phyloP scores from a whole-genome alignment of 2,888 invertebrate genomes.

The Petrophora chlorosata region DNA sequence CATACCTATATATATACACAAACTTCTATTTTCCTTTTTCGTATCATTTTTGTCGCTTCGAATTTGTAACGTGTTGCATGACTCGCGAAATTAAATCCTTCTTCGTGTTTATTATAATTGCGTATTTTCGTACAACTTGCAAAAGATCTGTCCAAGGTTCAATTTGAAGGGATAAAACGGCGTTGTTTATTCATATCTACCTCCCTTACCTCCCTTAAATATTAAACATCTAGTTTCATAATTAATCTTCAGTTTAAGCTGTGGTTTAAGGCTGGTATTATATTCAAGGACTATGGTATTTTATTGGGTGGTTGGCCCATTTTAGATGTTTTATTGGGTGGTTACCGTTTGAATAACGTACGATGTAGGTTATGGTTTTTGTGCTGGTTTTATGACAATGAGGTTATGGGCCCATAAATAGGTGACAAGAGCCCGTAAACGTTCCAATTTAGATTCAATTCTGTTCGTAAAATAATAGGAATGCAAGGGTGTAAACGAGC shows the following conservation, averaged over 20 bases:
- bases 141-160: conserved; percentile 35
- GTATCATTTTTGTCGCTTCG: neutral
- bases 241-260: conserved; percentile 28
- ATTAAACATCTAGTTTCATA: conserved; percentile 37
- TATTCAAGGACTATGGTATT: too few relatives aligned
- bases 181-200: conserved; percentile 44
- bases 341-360: neutral
- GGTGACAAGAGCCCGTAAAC: too few relatives aligned
- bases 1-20: too few relatives aligned
- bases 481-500: too few relatives aligned
- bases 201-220: conserved; percentile 41
- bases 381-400: neutral
- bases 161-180: conserved; percentile 37
- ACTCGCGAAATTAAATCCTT: conserved; percentile 26
- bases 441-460: too few relatives aligned
- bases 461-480: too few relatives aligned
- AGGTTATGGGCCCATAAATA: neutral
- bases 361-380: neutral
- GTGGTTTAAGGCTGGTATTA: too few relatives aligned
- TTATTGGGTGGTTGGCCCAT: too few relatives aligned
- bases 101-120: conserved; percentile 22
- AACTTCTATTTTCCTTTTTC: conserved; percentile 5
- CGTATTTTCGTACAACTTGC: conserved; percentile 28
- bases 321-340: too few relatives aligned
- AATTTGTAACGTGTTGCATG: conserved; percentile 18